Percentiles rank a stretch among this genome's conserved stretches.
Evolutionary conservation across 2,888 invertebrate species (phyloP).

Genomic region (Eristalinus sepulchralis): DNA sequence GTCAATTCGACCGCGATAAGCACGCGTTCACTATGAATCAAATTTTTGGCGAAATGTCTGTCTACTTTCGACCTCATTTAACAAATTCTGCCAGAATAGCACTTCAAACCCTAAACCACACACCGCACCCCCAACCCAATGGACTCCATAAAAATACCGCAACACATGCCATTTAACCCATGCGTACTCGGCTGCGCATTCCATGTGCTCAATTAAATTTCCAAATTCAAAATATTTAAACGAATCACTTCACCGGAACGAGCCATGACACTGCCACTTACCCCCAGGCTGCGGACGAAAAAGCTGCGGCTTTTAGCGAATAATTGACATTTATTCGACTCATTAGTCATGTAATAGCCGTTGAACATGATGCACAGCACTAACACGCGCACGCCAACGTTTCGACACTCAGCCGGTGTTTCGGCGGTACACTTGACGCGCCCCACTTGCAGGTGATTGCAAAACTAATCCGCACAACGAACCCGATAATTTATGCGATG

Average conservation of each 20-base stretch:
- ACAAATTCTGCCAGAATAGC: background rate
- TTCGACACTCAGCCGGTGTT: slow-evolving; percentile 1
- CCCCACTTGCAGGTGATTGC: slow-evolving; percentile 47
- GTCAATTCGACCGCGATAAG: background rate
- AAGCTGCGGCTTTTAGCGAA: slow-evolving; percentile 64
- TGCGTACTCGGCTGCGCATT: background rate
- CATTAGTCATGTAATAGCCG: slow-evolving; percentile 69
- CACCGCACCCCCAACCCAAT: background rate
- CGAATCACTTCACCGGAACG: slow-evolving; percentile 13
- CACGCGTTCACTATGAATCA: background rate
- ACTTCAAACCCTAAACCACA: background rate
- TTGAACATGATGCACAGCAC: slow-evolving; percentile 56
- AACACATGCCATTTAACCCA: background rate
- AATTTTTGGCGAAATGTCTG: background rate
- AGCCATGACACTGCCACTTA: slow-evolving; percentile 31
- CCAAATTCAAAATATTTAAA: background rate
- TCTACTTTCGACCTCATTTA: background rate
- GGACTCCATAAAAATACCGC: background rate
- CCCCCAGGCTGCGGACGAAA: slow-evolving; percentile 60
- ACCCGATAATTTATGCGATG: slow-evolving; percentile 52
- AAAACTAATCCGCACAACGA: slow-evolving; percentile 63
- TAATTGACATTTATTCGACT: slow-evolving; percentile 70
- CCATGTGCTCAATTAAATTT: slow-evolving; percentile 1
- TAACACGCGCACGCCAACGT: background rate
- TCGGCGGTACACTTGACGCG: slow-evolving; percentile 13